Base-by-base conservation (phyloP, 2,888 invertebrate genomes). In the Protonemura montana region DNA sequence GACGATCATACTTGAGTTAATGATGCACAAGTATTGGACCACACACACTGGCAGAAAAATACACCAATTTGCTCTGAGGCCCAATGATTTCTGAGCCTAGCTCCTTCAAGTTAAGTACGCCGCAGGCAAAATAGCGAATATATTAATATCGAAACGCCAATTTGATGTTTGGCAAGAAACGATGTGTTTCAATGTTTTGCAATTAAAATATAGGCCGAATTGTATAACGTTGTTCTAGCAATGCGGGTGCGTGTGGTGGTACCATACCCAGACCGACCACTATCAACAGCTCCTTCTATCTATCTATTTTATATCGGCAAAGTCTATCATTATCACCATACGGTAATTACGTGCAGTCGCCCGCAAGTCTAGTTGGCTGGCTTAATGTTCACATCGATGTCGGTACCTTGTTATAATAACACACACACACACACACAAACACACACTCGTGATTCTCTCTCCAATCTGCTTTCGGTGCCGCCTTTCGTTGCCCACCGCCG, bases 351-450 rank as follows among this genome's bases (percentile, higher is more conserved):
- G 2, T 5, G 27, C n/a, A 5, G 78, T 78, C 78, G 78, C 78
- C 78, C 28, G 26, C 82, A 7, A 83, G 82, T 83, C 82, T 83
- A 41, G 82, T 83, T 26, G 16, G 82, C 21, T n/a, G 28, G 82
- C n/a, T 78, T 78, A 10, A 78, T 78, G 82, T 82, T 82, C 29
- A 21, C 82, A 29, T 84, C 59, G 59, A 25, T 84, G 84, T 84
- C 84, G 84, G 84, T 76, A 84, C 82, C 82, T 83, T 26, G 82
- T 76, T 59, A 84, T 26, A 59, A 59, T 59, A 59, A 59, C 59
- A 59, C 59, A 59, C 59, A 59, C 59, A 16, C 16, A 59, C 59
- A 21, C 59, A 21, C 35, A 59, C 59, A 59, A 10, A 59, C 59
- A 59, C 59, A 21, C 16, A 59, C 5, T 35, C 35, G 35, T 35